phyloP scores from a whole-genome alignment of 2,113 vertebrate genomes.

The Cyprinodon brontotheroides region DNA sequence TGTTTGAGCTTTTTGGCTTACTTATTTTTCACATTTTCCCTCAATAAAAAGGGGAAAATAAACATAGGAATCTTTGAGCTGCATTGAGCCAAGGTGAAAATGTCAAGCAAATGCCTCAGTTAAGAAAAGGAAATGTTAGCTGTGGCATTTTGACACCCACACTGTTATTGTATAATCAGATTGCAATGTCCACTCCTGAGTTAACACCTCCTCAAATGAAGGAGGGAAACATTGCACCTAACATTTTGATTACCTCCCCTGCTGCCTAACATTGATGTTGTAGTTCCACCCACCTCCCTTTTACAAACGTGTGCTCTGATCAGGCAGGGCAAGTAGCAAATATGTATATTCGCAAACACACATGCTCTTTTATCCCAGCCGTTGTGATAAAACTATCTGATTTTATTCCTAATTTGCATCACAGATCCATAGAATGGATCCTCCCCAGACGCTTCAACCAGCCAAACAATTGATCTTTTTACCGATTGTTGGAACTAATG shows the following conservation, averaged over 20 bases:
- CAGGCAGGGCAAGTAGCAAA: constrained; percentile 36
- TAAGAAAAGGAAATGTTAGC: constrained; percentile 41
- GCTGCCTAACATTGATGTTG: constrained; percentile 54
- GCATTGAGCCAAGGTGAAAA: constrained; percentile 25
- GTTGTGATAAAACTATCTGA: constrained; percentile 78
- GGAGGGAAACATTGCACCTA: constrained; percentile 43
- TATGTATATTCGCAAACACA: constrained; percentile 14
- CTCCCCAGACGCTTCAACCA: constrained; percentile 45
- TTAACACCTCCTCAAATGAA: constrained; percentile 58
- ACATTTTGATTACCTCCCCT: constrained; percentile 67
- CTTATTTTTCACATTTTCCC: constrained; percentile 11
- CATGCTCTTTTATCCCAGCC: constrained; percentile 39
- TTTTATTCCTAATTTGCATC: constrained; percentile 79
- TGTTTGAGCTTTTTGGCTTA: constrained; percentile 18
- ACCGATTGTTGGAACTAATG: constrained; percentile 26
- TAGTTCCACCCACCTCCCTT: constrained; percentile 51
- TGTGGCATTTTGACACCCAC: constrained; percentile 56
- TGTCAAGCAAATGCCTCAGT: constrained; percentile 46
- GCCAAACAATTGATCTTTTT: constrained; percentile 60
- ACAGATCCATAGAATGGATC: constrained; percentile 74
- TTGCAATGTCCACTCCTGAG: constrained; percentile 57
- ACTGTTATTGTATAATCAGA: constrained; percentile 54
- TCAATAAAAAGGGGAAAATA: constrained; percentile 4
- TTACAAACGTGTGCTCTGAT: constrained; percentile 42
- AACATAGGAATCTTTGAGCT: constrained; percentile 38